Evolutionary conservation across 2,113 vertebrate species (phyloP), one percentile per base, ranked within the genome.

Genomic region (Melanerpes formicivorus): DNA sequence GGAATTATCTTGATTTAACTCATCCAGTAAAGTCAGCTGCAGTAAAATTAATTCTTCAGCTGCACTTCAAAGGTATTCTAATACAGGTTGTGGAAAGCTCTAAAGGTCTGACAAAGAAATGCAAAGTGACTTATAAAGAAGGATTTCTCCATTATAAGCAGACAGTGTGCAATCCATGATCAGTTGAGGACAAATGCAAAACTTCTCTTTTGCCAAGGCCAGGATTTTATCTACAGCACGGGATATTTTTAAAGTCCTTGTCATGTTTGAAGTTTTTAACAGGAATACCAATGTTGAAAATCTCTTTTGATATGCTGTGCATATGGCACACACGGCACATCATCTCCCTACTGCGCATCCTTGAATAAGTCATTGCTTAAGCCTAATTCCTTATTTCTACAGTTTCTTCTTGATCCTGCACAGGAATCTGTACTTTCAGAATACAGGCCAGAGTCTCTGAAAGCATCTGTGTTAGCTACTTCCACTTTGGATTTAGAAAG

Each of bases 61-160:
- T 63, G 66, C 27, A 79, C 67, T 90, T 93, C 88, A 89, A 84
- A 94, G 80, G 32, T 74, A 82, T 58, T 80, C 64, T 74, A 85
- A 80, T 27, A 56, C 54, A 71, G 56, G 72, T 74, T 73, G 74
- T 76, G 73, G 66, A 66, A 54, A 90, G 55, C 90, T 87, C 63
- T 27, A 4, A 85, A 70, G 55, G 48, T 77, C 87, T 82, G 87
- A 59, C 50, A 79, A 72, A 70, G 80, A 87, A 81, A 60, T 44
- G 52, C 54, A 14, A 13, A 84, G 67, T 30, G n/a, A 17, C 58
- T 87, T 64, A 23, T 18, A 18, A 50, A 29, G 78, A 59, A 2
- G 62, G 85, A 90, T 90, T 93, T 76, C 67, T 77, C 18, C 55
- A 2, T 75, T 71, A 65, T 66, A 5, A 84, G 90, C 66, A 81